These are phyloP conservation scores for Drosophila fulvimacula DNA, from an alignment of 2,888 invertebrate genomes.

Conservation along the genomic window DNA sequence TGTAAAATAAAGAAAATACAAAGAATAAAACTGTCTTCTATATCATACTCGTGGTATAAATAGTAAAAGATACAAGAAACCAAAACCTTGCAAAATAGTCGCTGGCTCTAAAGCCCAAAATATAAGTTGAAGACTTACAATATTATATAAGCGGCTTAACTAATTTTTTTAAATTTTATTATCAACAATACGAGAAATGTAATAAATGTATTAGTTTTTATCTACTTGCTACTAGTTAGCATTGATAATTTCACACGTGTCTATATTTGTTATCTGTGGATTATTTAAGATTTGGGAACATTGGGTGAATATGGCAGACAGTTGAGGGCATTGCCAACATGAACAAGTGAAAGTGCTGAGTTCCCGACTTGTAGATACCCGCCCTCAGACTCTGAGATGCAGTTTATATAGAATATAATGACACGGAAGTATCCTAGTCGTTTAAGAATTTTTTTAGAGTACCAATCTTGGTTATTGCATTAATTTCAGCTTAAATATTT, in stretches of 20 bases:
- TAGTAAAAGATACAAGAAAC: neutral
- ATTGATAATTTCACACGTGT: neutral
- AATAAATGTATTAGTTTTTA: neutral
- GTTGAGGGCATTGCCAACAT: conserved; percentile 1
- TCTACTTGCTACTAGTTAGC: neutral
- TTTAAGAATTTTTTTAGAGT: no score
- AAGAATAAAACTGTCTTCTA: neutral
- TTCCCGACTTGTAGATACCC: neutral
- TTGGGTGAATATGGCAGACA: neutral
- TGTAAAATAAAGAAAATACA: neutral
- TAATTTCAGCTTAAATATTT: no score
- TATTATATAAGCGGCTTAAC: neutral
- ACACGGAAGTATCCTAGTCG: no score
- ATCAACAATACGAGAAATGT: neutral
- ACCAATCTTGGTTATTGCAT: no score
- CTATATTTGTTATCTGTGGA: neutral
- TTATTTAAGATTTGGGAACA: neutral
- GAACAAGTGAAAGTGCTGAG: no score
- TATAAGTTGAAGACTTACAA: neutral
- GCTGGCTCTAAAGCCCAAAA: no score
- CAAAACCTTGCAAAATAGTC: neutral
- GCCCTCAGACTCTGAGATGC: neutral
- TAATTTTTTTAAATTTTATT: neutral
- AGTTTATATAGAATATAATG: no score
- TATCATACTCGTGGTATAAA: no score